Conservation (phyloP, 2,888 invertebrate genomes). For the Philaethria dido region DNA sequence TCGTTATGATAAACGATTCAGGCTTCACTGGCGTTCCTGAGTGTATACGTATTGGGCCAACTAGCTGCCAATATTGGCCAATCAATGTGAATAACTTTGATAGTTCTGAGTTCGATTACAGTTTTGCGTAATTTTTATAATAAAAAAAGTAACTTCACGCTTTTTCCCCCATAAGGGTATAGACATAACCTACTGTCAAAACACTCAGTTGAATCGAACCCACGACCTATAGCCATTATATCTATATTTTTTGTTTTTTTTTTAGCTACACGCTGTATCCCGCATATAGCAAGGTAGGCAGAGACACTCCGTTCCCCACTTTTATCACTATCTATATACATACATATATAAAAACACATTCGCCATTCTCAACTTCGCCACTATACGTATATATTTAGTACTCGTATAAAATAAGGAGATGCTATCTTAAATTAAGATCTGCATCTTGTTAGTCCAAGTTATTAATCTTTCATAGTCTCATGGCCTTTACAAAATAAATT, state of each 20-base stretch:
- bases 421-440: constrained; percentile 3
- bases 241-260: too few relatives aligned
- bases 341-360: background rate
- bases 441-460: constrained; percentile 11
- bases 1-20: constrained; percentile 27
- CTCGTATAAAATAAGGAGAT: background rate
- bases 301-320: too few relatives aligned
- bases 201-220: too few relatives aligned
- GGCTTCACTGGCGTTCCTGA: constrained; percentile 21
- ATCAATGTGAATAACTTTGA: background rate
- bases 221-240: too few relatives aligned
- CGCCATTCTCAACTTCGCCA: background rate
- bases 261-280: too few relatives aligned
- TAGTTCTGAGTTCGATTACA: too few relatives aligned
- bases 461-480: constrained; percentile 15
- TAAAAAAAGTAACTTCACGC: too few relatives aligned
- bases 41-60: constrained; percentile 4
- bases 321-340: too few relatives aligned
- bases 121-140: too few relatives aligned
- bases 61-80: background rate
- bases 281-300: too few relatives aligned
- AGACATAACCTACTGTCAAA: too few relatives aligned
- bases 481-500: constrained; percentile 16
- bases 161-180: too few relatives aligned
- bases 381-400: background rate